Evolutionary conservation across 1,140 invertebrate species (phyloP), one percentile per base, ranked within the genome.

Genomic region (Hycleus phaleratus): DNA sequence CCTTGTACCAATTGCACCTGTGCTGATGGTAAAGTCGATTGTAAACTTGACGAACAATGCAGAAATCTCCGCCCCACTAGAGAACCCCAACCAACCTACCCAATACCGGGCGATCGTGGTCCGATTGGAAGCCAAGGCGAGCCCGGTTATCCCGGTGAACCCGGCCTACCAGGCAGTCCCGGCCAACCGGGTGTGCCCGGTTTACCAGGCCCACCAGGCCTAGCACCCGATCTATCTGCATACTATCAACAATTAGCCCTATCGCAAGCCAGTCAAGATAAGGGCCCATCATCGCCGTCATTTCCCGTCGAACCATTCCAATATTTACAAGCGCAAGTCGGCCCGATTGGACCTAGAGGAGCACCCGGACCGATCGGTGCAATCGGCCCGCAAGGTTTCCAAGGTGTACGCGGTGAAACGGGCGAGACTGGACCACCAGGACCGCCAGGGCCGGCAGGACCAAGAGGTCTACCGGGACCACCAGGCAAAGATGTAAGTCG

Each of bases 271-370:
- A 80, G 80, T 44, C 80, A 83, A 5, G 88, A 91, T 64, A 91
- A 92, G 74, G 88, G 88, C 11, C 86, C 86, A 2, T 74, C 73
- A 6, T 71, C 69, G 56, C 76, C 76, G 43, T 74, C 73, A 7
- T 71, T 70, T 56, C 76, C 76, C 40, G 79, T 78, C 3, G 84
- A 86, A 62, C 81, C 85, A 3, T 87, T 86, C 68, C 78, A 84
- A 56, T 90, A 87, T 69, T 75, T 90, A 66, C 88, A 90, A 73
- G 84, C 87, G 18, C 83, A 87, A 73, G 83, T 88, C 10, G 89
- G 89, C 9, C 82, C 85, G 12, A 77, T 84, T 5, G 88, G 88
- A 45, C 80, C 85, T 2, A 75, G 86, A 73, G 88, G 87, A 61
- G 76, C 82, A 52, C 78, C 82, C 69, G 85, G 85, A 44, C 76